A percentile compares a stretch with the other conserved stretches of the same genome.
Conservation (phyloP, 1,140 invertebrate genomes). For the Danaus plexippus region DNA sequence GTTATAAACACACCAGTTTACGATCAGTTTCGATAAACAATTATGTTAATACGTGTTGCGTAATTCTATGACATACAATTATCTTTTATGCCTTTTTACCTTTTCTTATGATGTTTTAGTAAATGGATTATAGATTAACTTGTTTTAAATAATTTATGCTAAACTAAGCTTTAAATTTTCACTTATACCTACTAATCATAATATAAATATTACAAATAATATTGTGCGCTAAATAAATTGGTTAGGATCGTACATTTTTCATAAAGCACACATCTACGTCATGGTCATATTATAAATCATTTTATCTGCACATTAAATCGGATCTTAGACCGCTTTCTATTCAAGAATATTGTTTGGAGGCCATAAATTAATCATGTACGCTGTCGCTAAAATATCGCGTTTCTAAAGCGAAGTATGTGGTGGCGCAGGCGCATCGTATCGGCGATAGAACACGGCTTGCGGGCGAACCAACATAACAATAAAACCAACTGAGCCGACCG, state of each 20-base stretch:
- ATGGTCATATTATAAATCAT: constrained; percentile 58
- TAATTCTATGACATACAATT: constrained; percentile 22
- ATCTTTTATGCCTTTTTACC: constrained; percentile 16
- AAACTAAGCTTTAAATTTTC: no score
- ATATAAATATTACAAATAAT: no score
- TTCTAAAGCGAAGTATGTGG: constrained; percentile 42
- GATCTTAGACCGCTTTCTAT: constrained; percentile 50
- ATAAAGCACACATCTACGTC: constrained; percentile 2
- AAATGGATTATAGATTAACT: constrained; percentile 12
- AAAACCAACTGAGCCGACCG: constrained; percentile 39
- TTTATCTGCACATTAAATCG: constrained; percentile 64
- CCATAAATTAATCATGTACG: constrained; percentile 70
- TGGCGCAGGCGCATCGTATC: constrained; percentile 49
- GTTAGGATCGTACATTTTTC: no score
- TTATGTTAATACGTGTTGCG: constrained; percentile 21
- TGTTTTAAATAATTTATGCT: not conserved
- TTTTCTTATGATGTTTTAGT: constrained; percentile 11
- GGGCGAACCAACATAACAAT: constrained; percentile 42
- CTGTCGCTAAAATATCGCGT: constrained; percentile 67
- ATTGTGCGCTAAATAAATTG: no score
- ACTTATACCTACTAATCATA: no score
- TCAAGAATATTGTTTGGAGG: constrained; percentile 55
- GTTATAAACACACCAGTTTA: constrained; percentile 33
- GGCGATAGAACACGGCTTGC: constrained; percentile 48
- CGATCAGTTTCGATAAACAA: constrained; percentile 22